phyloP scores from a whole-genome alignment of 2,888 invertebrate genomes.

The Pharmacophagus antenor region DNA sequence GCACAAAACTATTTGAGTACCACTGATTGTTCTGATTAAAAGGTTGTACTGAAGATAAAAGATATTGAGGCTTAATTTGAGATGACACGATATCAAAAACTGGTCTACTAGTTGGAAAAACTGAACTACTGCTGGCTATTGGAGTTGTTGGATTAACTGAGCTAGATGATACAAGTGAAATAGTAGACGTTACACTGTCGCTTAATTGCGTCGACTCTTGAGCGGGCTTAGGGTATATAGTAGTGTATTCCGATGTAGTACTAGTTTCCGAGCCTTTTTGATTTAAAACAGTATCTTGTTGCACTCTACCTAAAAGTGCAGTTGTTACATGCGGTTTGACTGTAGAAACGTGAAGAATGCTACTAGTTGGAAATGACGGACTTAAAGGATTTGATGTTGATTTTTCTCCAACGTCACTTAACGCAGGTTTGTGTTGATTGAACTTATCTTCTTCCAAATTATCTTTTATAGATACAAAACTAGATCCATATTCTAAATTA shows the following conservation, averaged over 20 bases:
- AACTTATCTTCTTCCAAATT: conserved; percentile 15
- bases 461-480: conserved; percentile 11
- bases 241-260: background rate
- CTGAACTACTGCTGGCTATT: background rate
- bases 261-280: conserved; percentile 2
- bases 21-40: conserved; percentile 14
- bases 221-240: conserved; percentile 1
- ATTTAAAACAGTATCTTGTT: conserved; percentile 7
- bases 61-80: conserved; percentile 1
- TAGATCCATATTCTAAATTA: conserved; percentile 2
- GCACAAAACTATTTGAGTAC: conserved; percentile 19
- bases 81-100: conserved; percentile 4
- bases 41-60: conserved; percentile 6
- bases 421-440: conserved; percentile 8
- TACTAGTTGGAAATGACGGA: background rate
- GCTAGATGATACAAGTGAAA: background rate
- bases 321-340: conserved; percentile 6
- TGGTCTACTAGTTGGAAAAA: conserved; percentile 1
- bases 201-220: background rate
- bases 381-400: background rate
- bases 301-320: conserved; percentile 6
- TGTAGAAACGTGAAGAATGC: background rate
- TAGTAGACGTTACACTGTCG: background rate
- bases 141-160: background rate
- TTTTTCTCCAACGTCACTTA: background rate